Evolutionary conservation across 2,888 invertebrate genomes (phyloP).

Genomic region (Drosophila picticornis): DNA sequence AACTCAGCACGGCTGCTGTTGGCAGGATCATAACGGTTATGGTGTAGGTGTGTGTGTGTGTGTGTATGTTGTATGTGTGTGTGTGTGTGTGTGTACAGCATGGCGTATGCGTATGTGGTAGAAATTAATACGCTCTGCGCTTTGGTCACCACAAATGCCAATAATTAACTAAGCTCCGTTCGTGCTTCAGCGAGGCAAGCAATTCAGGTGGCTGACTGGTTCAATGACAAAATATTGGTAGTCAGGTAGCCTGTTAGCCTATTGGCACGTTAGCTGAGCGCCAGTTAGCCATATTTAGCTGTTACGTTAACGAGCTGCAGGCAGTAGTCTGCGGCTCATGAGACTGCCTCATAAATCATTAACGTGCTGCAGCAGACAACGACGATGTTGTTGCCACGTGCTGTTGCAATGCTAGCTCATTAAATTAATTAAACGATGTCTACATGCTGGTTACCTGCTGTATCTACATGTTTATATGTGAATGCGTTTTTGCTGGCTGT

Average conservation of each 20-base stretch:
- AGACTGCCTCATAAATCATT: conserved; percentile 44
- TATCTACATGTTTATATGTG: conserved; percentile 8
- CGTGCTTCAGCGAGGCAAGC: conserved; percentile 16
- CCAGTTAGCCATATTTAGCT: conserved; percentile 22
- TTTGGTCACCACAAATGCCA: conserved; percentile 46
- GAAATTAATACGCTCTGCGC: conserved; percentile 68
- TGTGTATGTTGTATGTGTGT: conserved; percentile 14
- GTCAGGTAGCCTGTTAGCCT: conserved; percentile 7
- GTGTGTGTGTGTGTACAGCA: conserved; percentile 16
- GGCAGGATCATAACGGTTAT: conserved; percentile 46
- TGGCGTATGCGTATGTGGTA: conserved; percentile 42
- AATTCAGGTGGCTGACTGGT: conserved; percentile 21
- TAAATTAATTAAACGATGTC: conserved; percentile 72
- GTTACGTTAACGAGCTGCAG: conserved; percentile 64
- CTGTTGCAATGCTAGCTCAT: conserved; percentile 63
- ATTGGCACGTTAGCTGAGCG: conserved; percentile 12
- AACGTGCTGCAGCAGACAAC: conserved; percentile 40
- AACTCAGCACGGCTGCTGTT: conserved; percentile 35
- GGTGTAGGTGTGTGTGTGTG: neutral
- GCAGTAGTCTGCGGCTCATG: neutral
- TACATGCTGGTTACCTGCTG: neutral
- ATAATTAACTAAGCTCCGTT: conserved; percentile 71
- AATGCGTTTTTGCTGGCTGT: conserved; percentile 47
- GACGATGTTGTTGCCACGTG: conserved; percentile 11
- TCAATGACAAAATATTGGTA: conserved; percentile 46